phyloP scores from a whole-genome alignment of 1,140 invertebrate species.

The Archivesica marissinica region DNA sequence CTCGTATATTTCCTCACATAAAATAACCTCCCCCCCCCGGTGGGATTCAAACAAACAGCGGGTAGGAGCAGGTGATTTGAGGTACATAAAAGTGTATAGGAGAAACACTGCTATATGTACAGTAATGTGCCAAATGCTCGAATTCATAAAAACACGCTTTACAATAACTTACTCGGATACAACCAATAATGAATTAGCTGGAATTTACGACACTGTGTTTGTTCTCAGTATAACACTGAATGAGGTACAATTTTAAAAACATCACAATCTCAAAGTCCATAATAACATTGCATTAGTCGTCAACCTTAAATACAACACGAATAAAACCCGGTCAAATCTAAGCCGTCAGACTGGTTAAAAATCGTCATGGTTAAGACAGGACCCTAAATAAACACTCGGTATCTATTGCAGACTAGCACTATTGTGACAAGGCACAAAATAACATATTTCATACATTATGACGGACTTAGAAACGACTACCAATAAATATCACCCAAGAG shows the following conservation, averaged over 20 bases:
- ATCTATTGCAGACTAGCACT: slow-evolving; percentile 29
- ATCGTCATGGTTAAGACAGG: background rate
- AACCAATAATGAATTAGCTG: too few species aligned
- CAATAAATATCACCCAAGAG: slow-evolving; percentile 48
- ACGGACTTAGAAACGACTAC: slow-evolving; percentile 28
- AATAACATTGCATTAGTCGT: slow-evolving; percentile 44
- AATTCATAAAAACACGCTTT: too few species aligned
- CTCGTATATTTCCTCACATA: too few species aligned
- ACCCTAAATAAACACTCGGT: slow-evolving; percentile 2
- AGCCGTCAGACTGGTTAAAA: slow-evolving; percentile 21
- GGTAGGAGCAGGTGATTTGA: too few species aligned
- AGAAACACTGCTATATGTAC: too few species aligned
- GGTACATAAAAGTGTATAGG: too few species aligned
- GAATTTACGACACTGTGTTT: slow-evolving; percentile 32
- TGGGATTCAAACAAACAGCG: too few species aligned
- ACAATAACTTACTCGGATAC: background rate
- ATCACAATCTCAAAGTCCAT: slow-evolving; percentile 51
- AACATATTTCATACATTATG: slow-evolving; percentile 10
- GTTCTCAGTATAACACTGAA: slow-evolving; percentile 8
- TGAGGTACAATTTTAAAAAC: slow-evolving; percentile 18
- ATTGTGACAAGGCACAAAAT: slow-evolving; percentile 44
- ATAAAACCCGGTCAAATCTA: slow-evolving; percentile 4
- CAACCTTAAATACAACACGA: slow-evolving; percentile 4
- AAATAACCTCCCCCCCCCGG: too few species aligned
- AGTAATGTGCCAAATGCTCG: too few species aligned